Base-by-base conservation (phyloP, 2,113 vertebrate species). In the Pterocles gutturalis region DNA sequence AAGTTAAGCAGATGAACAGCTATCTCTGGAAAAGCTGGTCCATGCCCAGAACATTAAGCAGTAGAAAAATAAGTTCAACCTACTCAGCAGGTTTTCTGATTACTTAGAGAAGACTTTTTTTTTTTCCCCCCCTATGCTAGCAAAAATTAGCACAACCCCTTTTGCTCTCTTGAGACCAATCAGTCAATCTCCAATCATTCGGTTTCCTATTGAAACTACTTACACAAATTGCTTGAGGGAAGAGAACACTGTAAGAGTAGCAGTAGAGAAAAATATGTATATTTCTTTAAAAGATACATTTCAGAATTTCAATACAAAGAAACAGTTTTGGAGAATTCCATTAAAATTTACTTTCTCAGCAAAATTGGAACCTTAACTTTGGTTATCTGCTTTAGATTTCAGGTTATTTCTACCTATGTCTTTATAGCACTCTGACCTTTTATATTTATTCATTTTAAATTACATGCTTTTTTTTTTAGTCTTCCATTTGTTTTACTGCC, bases 71-170 rank as follows among this genome's bases (percentile, higher is more conserved):
- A 58, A 73, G 60, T 65, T 80, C 83, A 91, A 83, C 69, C 83
- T 70, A 89, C 84, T 97, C 83, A 95, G 91, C 95, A 95, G 86
- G 58, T 84, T 96, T 92, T 91, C 41, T 43, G 77, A 67, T 61
- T 84, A 79, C 49, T 91, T 83, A 72, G 65, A 31, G 26, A 73
- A 94, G 71, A 38, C 34, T 36, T n/a, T 24, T 46, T 46, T 19
- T 19, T 46, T 19, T 19, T 19, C 17, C 51, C 25, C 13, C 22
- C 25, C 72, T 51, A 60, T 83, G 72, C 38, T 29, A 54, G 60
- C 54, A 62, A 90, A 90, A 73, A 69, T 53, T 70, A 49, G 12
- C 22, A 48, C 53, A 91, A 60, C 36, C 38, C 24, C 66, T 87
- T 92, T 94, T 16, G 17, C 24, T 90, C 80, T 83, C 83, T 66